phyloP scores from a whole-genome alignment of 2,113 vertebrate species.

The Calyptomena viridis region DNA sequence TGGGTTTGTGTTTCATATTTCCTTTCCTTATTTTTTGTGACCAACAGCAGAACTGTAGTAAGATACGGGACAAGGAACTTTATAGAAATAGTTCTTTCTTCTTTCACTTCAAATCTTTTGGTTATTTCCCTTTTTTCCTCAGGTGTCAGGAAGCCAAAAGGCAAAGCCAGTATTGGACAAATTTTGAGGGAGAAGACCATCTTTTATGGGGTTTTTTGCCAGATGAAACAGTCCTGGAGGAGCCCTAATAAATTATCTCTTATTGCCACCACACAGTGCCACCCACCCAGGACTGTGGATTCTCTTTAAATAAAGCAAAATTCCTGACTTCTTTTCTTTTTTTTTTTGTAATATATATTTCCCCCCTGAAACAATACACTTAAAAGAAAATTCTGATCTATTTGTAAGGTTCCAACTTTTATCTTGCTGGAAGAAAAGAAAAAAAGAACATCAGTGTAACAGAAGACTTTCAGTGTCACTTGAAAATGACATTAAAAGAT shows the following conservation, averaged over 20 bases:
- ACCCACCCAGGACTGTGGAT: neutral
- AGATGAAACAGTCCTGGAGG: neutral
- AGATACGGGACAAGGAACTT: neutral
- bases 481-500: neutral
- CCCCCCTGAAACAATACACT: neutral
- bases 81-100: neutral
- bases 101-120: neutral
- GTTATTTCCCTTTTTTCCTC: neutral
- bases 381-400: neutral
- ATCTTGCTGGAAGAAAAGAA: neutral
- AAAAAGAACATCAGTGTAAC: too few relatives aligned
- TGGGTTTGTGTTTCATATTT: neutral
- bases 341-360: too few relatives aligned
- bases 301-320: neutral
- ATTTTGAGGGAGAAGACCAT: neutral
- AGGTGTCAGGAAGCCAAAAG: neutral
- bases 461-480: neutral
- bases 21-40: neutral
- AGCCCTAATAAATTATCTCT: neutral
- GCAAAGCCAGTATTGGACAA: neutral
- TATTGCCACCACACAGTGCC: neutral
- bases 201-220: neutral
- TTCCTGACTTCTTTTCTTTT: neutral
- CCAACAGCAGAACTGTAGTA: neutral
- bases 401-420: neutral